Percentiles rank a stretch among this genome's conserved stretches.
Evolutionary conservation across 2,797 vertebrate genomes (phyloP).

Genomic region (Epinephelus malabaricus): DNA sequence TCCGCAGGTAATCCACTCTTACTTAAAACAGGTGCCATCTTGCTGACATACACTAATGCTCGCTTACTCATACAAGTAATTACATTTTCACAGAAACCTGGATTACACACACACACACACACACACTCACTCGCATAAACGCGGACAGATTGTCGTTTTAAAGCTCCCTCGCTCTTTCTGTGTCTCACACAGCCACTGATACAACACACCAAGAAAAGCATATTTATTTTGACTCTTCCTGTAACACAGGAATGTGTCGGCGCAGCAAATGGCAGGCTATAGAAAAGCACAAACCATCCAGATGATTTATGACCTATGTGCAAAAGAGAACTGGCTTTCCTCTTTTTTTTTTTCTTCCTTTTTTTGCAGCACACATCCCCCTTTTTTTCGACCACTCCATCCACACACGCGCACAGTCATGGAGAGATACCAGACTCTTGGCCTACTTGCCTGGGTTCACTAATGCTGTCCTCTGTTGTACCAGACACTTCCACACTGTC

Average conservation of each 20-base stretch:
- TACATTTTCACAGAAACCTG: conserved; percentile 80
- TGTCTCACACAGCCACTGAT: conserved; percentile 70
- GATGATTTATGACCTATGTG: conserved; percentile 80
- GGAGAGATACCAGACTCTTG: conserved; percentile 71
- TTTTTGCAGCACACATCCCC: conserved; percentile 11
- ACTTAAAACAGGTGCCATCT: conserved; percentile 80
- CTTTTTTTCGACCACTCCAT: conserved; percentile 20
- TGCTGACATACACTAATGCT: conserved; percentile 79
- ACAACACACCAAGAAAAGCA: conserved; percentile 71
- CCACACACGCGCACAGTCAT: conserved; percentile 51
- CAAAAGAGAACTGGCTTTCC: conserved; percentile 64
- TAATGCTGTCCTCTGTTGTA: conserved; percentile 75
- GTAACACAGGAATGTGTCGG: conserved; percentile 78
- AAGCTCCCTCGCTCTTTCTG: conserved; percentile 54
- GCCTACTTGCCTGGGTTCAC: conserved; percentile 79
- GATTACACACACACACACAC: conserved; percentile 49
- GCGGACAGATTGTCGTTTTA: conserved; percentile 51
- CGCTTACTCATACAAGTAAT: conserved; percentile 84
- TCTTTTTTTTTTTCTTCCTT: conserved; percentile 8
- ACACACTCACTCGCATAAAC: neutral
- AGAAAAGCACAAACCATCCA: conserved; percentile 70
- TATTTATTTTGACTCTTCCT: conserved; percentile 81
- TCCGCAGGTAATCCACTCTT: conserved; percentile 76
- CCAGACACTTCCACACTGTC: conserved; percentile 65
- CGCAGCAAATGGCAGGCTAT: conserved; percentile 79